phyloP scores from a whole-genome alignment of 2,888 invertebrate species.

The Seira sanloemensis region DNA sequence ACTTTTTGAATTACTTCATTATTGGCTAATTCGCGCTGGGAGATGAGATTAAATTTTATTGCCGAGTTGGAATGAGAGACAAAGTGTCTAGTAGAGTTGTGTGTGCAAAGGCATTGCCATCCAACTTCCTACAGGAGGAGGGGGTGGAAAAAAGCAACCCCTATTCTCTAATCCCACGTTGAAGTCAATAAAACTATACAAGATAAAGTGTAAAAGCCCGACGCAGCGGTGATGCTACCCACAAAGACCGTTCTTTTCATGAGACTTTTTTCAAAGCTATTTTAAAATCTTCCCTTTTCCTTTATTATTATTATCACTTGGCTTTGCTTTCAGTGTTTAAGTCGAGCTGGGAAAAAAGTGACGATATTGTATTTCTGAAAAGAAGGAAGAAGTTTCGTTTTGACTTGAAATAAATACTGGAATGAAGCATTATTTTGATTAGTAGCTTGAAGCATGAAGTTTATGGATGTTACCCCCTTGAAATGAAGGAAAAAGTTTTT shows the following conservation, averaged over 20 bases:
- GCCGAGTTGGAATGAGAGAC: conserved; percentile 24
- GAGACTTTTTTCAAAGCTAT: not conserved
- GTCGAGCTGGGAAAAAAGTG: too few relatives aligned
- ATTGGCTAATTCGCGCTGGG: conserved; percentile 53
- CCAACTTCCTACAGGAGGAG: not conserved
- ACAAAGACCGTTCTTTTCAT: conserved; percentile 1
- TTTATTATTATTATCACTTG: conserved; percentile 2
- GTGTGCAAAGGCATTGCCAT: not conserved
- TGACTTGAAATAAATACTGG: not conserved
- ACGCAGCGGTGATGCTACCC: not conserved
- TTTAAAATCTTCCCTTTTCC: not conserved
- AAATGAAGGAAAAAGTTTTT: conserved; percentile 8
- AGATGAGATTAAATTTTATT: conserved; percentile 56
- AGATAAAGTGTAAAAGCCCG: not conserved
- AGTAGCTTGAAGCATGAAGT: conserved; percentile 24
- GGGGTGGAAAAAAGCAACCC: conserved; percentile 56
- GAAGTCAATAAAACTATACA: conserved; percentile 44
- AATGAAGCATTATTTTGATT: conserved; percentile 3
- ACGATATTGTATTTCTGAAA: not conserved
- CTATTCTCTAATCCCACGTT: not conserved
- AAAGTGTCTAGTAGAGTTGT: conserved; percentile 27
- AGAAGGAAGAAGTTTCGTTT: conserved; percentile 2
- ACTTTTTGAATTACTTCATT: not conserved
- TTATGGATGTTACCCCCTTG: conserved; percentile 12
- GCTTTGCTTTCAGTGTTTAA: too few relatives aligned